Base-by-base conservation (phyloP, 2,888 invertebrate genomes). In the Toxonevra muliebris region DNA sequence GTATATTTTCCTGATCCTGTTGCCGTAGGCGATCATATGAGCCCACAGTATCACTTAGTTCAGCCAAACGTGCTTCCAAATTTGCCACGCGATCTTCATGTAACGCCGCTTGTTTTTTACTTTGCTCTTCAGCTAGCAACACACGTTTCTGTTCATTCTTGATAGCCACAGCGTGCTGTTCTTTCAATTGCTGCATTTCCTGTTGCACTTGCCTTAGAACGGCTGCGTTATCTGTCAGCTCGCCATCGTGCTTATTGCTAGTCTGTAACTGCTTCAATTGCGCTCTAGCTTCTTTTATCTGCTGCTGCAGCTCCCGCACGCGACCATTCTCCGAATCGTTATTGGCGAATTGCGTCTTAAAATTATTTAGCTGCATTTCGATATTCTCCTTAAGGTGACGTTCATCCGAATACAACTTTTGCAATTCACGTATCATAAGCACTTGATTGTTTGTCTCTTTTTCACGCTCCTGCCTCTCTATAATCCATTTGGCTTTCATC, bases 381-480 rank as follows among this genome's bases (percentile, higher is more conserved):
- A 93, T 85, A 70, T 90, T 90, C 79, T 94, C 94, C 79, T 91
- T 92, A 0, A 88, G 87, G 73, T 89, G 90, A 40, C 93, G 88
- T 79, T 95, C 95, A 69, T 90, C 90, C 19, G 90, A 89, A 62
- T 94, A 85, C 65, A 93, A 88, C 76, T 91, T 88, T 79, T 96
- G 94, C 10, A 95, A 83, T 81, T 95, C 95, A 75, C 93, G 90
- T 75, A 94, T 87, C 90, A 93, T 92, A 19, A 91, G 88, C 69
- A 90, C 88, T 84, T 94, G 90, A 81, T 94, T 92, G 65, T 89
- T 89, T 69, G 92, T 90, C 81, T 95, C 94, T 76, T 91, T 91
- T 81, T 95, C 94, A 65, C 93, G 87, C 76, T 95, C 94, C 78
- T 92, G 91, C 68, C 93, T 91, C 79, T 93, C 92, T 76, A 90